Conservation (phyloP, 2,888 invertebrate species). For the Xanthostigma xanthostigma region DNA sequence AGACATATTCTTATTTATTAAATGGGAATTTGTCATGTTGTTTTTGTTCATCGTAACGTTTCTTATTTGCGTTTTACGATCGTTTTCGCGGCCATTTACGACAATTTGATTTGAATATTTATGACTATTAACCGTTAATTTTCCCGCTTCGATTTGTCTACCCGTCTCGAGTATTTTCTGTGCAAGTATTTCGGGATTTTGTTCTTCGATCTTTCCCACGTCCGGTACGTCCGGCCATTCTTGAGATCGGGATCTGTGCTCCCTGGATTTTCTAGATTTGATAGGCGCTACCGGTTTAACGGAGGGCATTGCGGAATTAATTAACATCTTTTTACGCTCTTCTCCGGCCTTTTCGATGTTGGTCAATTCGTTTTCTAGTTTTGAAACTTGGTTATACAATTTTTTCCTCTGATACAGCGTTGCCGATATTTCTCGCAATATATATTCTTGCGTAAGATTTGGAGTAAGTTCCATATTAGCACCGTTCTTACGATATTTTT, state of each 20-base stretch:
- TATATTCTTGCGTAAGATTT: constrained; percentile 60
- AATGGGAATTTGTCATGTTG: too few species aligned
- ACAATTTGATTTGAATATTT: constrained; percentile 9
- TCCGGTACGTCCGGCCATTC: constrained; percentile 89
- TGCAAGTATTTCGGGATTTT: constrained; percentile 78
- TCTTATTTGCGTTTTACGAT: too few species aligned
- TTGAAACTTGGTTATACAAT: constrained; percentile 64
- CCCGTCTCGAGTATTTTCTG: constrained; percentile 84
- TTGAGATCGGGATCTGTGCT: constrained; percentile 66
- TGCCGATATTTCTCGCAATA: constrained; percentile 73
- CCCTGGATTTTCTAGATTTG: constrained; percentile 46
- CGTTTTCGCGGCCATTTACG: too few species aligned
- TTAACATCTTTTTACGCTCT: constrained; percentile 36
- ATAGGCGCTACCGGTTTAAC: constrained; percentile 16
- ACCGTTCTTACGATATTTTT: constrained; percentile 45
- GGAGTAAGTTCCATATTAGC: constrained; percentile 46
- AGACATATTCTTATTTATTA: too few species aligned
- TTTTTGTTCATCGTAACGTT: too few species aligned
- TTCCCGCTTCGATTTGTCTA: constrained; percentile 75
- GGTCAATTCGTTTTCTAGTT: constrained; percentile 63
- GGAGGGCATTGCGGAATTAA: constrained; percentile 24
- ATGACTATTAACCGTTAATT: constrained; percentile 29
- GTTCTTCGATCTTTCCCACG: constrained; percentile 79
- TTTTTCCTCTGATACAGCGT: constrained; percentile 73
- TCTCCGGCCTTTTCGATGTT: constrained; percentile 57